These are phyloP conservation scores for Cebuella pygmaea DNA, from an alignment of 2,797 vertebrate genomes.

Conservation along the genomic window DNA sequence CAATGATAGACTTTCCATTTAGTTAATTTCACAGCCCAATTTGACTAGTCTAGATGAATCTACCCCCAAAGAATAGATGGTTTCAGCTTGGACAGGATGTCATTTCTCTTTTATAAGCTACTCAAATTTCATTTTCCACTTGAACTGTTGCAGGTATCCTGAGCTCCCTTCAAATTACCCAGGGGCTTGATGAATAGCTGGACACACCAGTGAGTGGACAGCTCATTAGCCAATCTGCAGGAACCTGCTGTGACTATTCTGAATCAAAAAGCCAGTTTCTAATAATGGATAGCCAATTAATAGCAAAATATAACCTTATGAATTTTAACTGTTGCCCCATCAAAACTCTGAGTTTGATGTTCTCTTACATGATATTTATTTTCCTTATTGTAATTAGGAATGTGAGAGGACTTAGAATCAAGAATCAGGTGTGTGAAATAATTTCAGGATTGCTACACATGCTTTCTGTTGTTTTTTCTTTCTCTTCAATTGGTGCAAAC, in stretches of 20 bases:
- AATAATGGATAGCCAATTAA: slow-evolving; percentile 82
- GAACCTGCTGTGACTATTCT: slow-evolving; percentile 82
- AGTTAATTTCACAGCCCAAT: slow-evolving; percentile 47
- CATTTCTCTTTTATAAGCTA: slow-evolving; percentile 78
- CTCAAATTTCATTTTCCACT: slow-evolving; percentile 79
- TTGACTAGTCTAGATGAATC: slow-evolving; percentile 46
- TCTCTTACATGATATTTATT: slow-evolving; percentile 72
- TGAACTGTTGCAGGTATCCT: slow-evolving; percentile 72
- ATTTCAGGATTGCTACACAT: not conserved
- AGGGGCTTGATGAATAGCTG: slow-evolving; percentile 82
- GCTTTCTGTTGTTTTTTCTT: not conserved
- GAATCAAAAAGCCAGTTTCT: slow-evolving; percentile 79
- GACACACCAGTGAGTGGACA: slow-evolving; percentile 80
- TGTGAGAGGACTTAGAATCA: slow-evolving; percentile 39
- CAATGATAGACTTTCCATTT: slow-evolving; percentile 11
- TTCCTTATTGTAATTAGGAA: slow-evolving; percentile 78
- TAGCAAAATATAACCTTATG: slow-evolving; percentile 79
- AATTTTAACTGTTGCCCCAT: slow-evolving; percentile 72
- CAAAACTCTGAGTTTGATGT: slow-evolving; percentile 56
- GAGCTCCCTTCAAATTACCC: slow-evolving; percentile 72
- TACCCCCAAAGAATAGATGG: slow-evolving; percentile 57
- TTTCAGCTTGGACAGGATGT: slow-evolving; percentile 67
- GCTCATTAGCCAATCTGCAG: slow-evolving; percentile 84
- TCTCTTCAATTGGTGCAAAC: not conserved
- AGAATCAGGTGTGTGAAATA: not conserved